Base-by-base conservation (phyloP, 2,113 vertebrate species). In the Alosa alosa region DNA sequence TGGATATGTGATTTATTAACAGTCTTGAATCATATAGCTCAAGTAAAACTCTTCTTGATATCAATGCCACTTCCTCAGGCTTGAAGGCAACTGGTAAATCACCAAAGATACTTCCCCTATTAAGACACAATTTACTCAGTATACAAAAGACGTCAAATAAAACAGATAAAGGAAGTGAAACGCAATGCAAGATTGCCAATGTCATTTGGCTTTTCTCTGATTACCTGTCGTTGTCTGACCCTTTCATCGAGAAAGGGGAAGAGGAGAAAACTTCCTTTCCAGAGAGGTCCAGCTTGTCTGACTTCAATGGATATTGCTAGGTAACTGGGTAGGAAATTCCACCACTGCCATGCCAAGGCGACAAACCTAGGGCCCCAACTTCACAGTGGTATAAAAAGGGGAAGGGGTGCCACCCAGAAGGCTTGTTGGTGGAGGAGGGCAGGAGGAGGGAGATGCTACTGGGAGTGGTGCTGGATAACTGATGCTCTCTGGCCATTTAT, bases 391-490 rank as follows among this genome's bases (percentile, higher is more conserved):
- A 78, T 78, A 39, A 78, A 78, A 78, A 78, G 72, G 72, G 55
- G 84, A 81, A n/a, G 87, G 81, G 85, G 87, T 60, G 87, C 87
- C 86, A 86, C 83, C 82, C 81, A 86, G 86, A 88, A 88, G 84
- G 57, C 83, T 86, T 84, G 85, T 57, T 84, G 82, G 82, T 81
- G 36, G 55, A 88, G 83, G 82, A 84, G 85, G 78, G 85, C 47
- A 39, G 84, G 83, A 55, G 84, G 78, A 81, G 82, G 87, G 87
- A 81, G 86, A 85, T 86, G 87, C 60, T 86, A 47, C 47, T 75
- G 85, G 87, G 85, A 88, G 87, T 86, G 85, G 87, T 86, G 81
- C 39, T 75, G 82, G 75, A 81, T 75, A 45, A 68, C 68, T 85
- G 84, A 87, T 68, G 86, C 46, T 88, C 84, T 86, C 72, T 78